phyloP scores from a whole-genome alignment of 1,140 invertebrate species.

The Drosophila pseudoananassae region DNA sequence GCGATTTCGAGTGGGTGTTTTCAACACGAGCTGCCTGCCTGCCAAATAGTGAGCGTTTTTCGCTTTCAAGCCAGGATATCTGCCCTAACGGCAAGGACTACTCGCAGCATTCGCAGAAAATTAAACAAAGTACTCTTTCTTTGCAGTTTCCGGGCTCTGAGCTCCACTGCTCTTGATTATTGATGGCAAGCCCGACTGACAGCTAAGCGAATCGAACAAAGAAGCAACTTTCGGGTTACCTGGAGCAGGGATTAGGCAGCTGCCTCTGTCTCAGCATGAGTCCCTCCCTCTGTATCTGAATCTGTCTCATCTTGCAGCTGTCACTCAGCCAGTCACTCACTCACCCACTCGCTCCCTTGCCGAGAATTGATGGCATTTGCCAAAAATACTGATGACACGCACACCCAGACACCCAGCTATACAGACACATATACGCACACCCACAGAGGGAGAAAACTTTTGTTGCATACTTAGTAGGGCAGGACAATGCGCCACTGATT shows the following conservation, averaged over 20 bases:
- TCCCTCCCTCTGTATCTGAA: neutral
- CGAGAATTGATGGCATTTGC: conserved; percentile 53
- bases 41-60: no score
- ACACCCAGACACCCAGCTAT: neutral
- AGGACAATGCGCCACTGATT: conserved; percentile 74
- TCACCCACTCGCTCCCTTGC: conserved; percentile 38
- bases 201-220: conserved; percentile 20
- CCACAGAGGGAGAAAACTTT: conserved; percentile 23
- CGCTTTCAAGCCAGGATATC: neutral
- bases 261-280: conserved; percentile 34
- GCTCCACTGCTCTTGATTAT: conserved; percentile 37
- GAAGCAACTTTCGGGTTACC: conserved; percentile 32
- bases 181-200: conserved; percentile 39
- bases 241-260: conserved; percentile 39
- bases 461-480: conserved; percentile 59
- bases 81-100: neutral
- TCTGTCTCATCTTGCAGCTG: conserved; percentile 42
- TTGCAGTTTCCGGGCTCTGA: neutral
- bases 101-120: neutral
- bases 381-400: conserved; percentile 55
- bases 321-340: conserved; percentile 30
- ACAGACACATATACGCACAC: neutral
- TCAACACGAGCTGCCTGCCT: no score
- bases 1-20: conserved; percentile 9
- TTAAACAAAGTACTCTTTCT: neutral